Base-by-base conservation (phyloP, 2,888 invertebrate species). In the Drosophila maculinotata region DNA sequence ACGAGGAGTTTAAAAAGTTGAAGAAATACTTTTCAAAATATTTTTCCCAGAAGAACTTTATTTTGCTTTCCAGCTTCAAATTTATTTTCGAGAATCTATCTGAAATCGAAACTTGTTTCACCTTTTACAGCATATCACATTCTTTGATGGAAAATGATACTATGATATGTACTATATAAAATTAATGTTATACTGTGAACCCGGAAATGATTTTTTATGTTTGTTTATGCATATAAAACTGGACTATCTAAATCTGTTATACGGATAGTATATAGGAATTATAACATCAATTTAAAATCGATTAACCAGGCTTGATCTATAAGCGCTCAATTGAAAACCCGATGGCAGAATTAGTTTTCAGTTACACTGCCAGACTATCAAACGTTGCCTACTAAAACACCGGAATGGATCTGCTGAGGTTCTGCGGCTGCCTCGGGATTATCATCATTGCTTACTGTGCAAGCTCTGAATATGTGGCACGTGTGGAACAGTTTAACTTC, bases 401-500 rank as follows among this genome's bases (percentile, higher is more conserved):
- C 14, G 20, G 8, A 42, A 73, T 69, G 71, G 30, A 57, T 7
- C 17, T 53, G 12, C 10, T 42, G 10, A 31, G 12, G 7, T 10
- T 17, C 12, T 31, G 2, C 41, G 53, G 4, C 23, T 23, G 6
- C 3, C 12, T 69, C 12, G 3, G 17, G 10, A 4, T 58, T 12
- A 52, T 49, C 15, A 31, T 44, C 31, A 10, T 23, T 33, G n/a
- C 28, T 14, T 9, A 31, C 20, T 47, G 12, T 28, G 45, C 17
- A 1, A 3, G 44, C n/a, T 35, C 72, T 8, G 45, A 48, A 6
- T 79, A 70, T 41, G 6, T 73, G 17, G 42, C 72, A 15, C 48
- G 20, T 8, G 67, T 84, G 28, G 67, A 84, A 49, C 42, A 41
- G 1, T 80, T 76, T 35, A 41, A 36, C 0, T 82, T 85, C n/a